Base-by-base conservation (phyloP, 2,113 vertebrate species). In the Emydocephalus ijimae region DNA sequence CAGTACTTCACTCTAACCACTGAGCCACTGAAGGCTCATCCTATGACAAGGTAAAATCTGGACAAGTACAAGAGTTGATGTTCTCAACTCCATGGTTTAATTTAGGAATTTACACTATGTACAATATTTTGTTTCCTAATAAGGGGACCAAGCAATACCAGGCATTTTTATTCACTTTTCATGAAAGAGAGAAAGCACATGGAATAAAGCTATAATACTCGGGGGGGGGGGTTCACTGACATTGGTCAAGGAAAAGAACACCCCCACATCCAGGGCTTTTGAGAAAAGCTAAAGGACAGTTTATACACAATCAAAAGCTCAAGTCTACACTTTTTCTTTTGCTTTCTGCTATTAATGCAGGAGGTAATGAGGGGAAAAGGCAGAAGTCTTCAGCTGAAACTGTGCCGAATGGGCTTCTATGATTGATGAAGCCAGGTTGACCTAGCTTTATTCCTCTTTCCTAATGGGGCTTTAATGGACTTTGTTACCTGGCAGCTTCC, bases 281-380 rank as follows among this genome's bases (percentile, higher is more conserved):
- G 69, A 48, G 90, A 61, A 86, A 94, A 92, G 64, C 61, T 87
- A 94, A 95, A 91, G 87, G 81, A 87, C 86, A 93, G 92, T 20
- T 24, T 1, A 91, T 39, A 23, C 69, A 57, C 34, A n/a, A 90
- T 93, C 74, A 93, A 93, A 90, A 93, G 86, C 48, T 94, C 45
- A 91, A 3, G 43, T 92, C 85, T 92, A 89, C 87, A 45, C 45
- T 50, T 95, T 92, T 0, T 0, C 91, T 89, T 59, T 93, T 54
- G 88, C 91, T 29, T n/a, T 56, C 61, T 88, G 85, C 94, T 93
- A 34, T 57, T 1, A 92, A 69, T n/a, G 89, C 39, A 43, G 59
- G 69, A 48, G 43, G 94, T 86, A 88, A 57, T 61, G 89, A 34
- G 88, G 74, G 59, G 89, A 18, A 64, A 89, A 86, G 90, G 88